Base-by-base conservation (phyloP, 2,888 invertebrate species). In the Oeneis ivallda region DNA sequence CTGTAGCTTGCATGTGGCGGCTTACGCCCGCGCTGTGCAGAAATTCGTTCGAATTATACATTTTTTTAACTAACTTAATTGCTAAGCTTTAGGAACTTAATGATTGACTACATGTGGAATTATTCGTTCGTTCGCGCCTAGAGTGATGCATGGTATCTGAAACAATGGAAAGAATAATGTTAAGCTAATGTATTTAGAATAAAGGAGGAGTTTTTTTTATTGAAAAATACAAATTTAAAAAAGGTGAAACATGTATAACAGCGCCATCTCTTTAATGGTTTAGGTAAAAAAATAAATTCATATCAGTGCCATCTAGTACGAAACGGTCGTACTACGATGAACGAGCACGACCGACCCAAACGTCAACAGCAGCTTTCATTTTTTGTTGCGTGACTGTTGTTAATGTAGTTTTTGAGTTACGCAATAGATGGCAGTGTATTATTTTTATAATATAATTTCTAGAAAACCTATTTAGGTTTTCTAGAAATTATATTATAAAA, bases 11-110 rank as follows among this genome's bases (percentile, higher is more conserved):
- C 91, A 90, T 90, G 69, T 90, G 89, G 9, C 91, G 86, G 72
- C 91, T 91, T 0, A 92, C 91, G 68, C 91, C 91, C 7, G 91
- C 89, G 70, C 90, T 90, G 15, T 89, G 90, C 68, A 91, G 72
- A 70, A 91, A 92, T 76, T 92, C 92, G 72, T 84, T 92, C 6
- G 92, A 92, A 77, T 83, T 89, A 72, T 91, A 92, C 83, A 92
- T 90, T 84, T 84, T 78, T 83, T 83, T 50, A 54, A 41, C 73
- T 76, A 75, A 75, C 73, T 79, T 82, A 80, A 37, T 37, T 70
- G 71, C 77, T 85, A 83, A 13, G 43, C 17, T 83, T 81, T 89
- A 73, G 91, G 91, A 91, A 90, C 91, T 89, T 86, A 77, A 62
- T 71, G 19, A 77, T 79, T 90, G 90, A 90, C 91, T 90, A 89